Conservation (phyloP, 1,140 invertebrate species). For the Holcopasites calliopsidis region DNA sequence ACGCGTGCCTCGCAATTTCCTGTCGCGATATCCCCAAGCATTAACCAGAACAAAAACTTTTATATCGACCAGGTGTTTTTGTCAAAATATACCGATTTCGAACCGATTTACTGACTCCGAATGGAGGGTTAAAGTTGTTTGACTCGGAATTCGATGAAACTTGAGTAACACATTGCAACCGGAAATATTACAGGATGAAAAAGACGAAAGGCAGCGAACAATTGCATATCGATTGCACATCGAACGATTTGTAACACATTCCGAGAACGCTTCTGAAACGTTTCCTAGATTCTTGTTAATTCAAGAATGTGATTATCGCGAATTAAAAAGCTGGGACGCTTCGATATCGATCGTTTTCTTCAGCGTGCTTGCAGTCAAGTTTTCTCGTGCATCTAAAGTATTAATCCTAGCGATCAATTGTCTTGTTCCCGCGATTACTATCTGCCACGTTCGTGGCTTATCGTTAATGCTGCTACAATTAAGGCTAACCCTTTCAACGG, state of each 20-base stretch:
- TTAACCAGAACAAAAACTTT: slow-evolving; percentile 38
- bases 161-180: not conserved
- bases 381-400: too few species aligned
- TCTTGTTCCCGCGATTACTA: not conserved
- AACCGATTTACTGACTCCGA: slow-evolving; percentile 13
- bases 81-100: slow-evolving; percentile 52
- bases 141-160: not conserved
- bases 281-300: slow-evolving; percentile 47
- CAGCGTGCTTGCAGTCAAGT: too few species aligned
- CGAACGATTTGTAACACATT: not conserved
- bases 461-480: slow-evolving; percentile 15
- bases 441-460: slow-evolving; percentile 3
- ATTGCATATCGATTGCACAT: too few species aligned
- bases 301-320: slow-evolving; percentile 55
- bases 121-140: slow-evolving; percentile 29
- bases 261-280: slow-evolving; percentile 4
- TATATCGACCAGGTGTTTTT: slow-evolving; percentile 41
- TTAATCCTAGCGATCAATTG: slow-evolving; percentile 36
- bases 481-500: slow-evolving; percentile 34
- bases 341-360: slow-evolving; percentile 52
- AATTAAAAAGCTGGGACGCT: slow-evolving; percentile 60
- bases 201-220: not conserved
- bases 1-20: slow-evolving; percentile 45
- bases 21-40: slow-evolving; percentile 34
- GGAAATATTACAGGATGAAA: not conserved